phyloP scores from a whole-genome alignment of 2,888 invertebrate species.

The Achlya flavicornis region DNA sequence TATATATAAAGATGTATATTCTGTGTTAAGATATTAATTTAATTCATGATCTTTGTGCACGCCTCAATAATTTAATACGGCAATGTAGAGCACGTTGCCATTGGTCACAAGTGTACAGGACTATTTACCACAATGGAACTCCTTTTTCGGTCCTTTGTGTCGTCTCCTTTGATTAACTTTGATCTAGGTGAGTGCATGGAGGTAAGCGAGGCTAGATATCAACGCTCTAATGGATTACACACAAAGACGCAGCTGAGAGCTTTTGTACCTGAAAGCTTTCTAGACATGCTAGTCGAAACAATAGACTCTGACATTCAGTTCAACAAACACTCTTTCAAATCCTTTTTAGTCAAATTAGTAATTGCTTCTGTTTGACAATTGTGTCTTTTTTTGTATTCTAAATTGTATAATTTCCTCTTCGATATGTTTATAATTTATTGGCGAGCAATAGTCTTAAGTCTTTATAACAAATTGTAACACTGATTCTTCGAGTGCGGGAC shows the following conservation, averaged over 20 bases:
- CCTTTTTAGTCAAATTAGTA: no score
- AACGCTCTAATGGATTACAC: conserved; percentile 71
- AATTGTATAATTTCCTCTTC: no score
- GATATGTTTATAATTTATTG: no score
- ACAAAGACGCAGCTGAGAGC: conserved; percentile 36
- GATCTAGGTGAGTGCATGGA: conserved; percentile 76
- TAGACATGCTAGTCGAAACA: background rate
- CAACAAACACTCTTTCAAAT: background rate
- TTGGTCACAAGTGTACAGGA: conserved; percentile 22
- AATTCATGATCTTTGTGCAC: no score
- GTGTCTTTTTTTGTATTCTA: no score
- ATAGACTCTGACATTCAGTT: background rate
- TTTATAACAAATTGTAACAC: no score
- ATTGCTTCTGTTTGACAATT: no score
- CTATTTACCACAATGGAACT: conserved; percentile 73
- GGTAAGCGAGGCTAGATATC: conserved; percentile 33
- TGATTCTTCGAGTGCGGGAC: no score
- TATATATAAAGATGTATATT: no score
- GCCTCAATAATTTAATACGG: no score
- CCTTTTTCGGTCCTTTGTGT: conserved; percentile 79
- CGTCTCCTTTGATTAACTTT: conserved; percentile 82
- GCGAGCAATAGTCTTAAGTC: no score
- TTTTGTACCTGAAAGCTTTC: conserved; percentile 50
- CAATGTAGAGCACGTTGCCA: conserved; percentile 52
- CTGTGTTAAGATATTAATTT: no score